A percentile compares a stretch with the other conserved stretches of the same genome.
Conservation (phyloP, 2,888 invertebrate genomes). For the Scelioninae gen. 1 region DNA sequence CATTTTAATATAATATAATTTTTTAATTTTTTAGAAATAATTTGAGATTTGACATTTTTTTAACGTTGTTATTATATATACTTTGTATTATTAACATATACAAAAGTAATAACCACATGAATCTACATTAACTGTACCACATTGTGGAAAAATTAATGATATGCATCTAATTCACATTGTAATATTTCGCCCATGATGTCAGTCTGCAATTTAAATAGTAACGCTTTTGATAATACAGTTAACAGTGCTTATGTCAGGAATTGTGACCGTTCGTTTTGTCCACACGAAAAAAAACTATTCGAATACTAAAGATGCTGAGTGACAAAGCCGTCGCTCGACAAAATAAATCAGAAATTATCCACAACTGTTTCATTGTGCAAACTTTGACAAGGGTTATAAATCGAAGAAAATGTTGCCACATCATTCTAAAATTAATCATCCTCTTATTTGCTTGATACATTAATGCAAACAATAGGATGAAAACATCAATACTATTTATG, state of each 20-base stretch:
- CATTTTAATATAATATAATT: too few relatives aligned
- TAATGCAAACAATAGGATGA: constrained; percentile 38
- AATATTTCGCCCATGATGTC: constrained; percentile 36
- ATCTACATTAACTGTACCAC: background rate
- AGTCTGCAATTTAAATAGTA: constrained; percentile 44
- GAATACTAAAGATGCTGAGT: constrained; percentile 44
- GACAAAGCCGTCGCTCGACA: constrained; percentile 52
- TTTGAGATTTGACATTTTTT: too few relatives aligned
- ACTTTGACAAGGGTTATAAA: constrained; percentile 53
- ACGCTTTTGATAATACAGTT: constrained; percentile 39
- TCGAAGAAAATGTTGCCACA: constrained; percentile 36
- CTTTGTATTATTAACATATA: too few relatives aligned
- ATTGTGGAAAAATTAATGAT: constrained; percentile 19
- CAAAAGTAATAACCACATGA: too few relatives aligned
- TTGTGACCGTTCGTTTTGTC: constrained; percentile 45
- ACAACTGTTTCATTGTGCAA: constrained; percentile 56
- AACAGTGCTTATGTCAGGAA: constrained; percentile 39
- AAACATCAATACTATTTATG: constrained; percentile 1
- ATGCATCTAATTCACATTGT: constrained; percentile 26
- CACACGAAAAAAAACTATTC: constrained; percentile 30
- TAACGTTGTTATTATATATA: too few relatives aligned
- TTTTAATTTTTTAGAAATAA: too few relatives aligned
- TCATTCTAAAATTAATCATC: constrained; percentile 49
- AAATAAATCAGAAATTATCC: constrained; percentile 60
- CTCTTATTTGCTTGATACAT: constrained; percentile 27